Evolutionary conservation across 2,113 vertebrate species (phyloP), one percentile per base, ranked within the genome.

Genomic region (Albula glossodonta): DNA sequence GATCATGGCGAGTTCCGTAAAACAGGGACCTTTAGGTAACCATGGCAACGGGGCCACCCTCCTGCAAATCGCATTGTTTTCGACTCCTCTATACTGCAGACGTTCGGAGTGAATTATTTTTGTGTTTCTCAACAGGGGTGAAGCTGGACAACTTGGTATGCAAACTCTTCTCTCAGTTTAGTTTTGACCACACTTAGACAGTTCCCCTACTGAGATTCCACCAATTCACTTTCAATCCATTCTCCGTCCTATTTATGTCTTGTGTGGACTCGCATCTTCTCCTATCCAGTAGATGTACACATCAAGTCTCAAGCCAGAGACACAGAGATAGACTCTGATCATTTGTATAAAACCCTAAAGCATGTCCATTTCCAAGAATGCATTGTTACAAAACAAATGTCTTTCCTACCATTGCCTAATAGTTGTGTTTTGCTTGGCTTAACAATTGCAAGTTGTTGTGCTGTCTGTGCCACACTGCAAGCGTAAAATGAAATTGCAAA

Each of bases 11-110:
- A 78, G 85, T 82, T 82, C 80, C 56, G 63, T 82, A 48, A 49
- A 82, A 31, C 80, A 10, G 51, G 57, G 80, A 82, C 81, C 81
- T 82, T 82, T 63, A 15, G 13, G 85, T 86, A 57, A 41, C 85
- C 85, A 86, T 86, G 81, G 85, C 53, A 86, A 86, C 81, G 9
- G 41, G 66, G 81, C 70, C 70, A 74, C 70, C 70, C 70, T 74
- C 70, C 70, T 25, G 25, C n/a, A n/a, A 9, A 9, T 74, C 22
- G 70, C 11, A 74, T 74, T 74, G n/a, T 74, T 74, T 74, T 74
- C 8, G 0, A n/a, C n/a, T 74, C 22, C n/a, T n/a, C 22, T 7
- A 56, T 12, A 74, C n/a, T 31, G 70, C n/a, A 31, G 70, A 8
- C 8, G 5, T 31, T 31, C 70, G 1, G n/a, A 31, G n/a, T 1